phyloP scores from a whole-genome alignment of 1,140 invertebrate genomes.

The Adoxophyes honmai region DNA sequence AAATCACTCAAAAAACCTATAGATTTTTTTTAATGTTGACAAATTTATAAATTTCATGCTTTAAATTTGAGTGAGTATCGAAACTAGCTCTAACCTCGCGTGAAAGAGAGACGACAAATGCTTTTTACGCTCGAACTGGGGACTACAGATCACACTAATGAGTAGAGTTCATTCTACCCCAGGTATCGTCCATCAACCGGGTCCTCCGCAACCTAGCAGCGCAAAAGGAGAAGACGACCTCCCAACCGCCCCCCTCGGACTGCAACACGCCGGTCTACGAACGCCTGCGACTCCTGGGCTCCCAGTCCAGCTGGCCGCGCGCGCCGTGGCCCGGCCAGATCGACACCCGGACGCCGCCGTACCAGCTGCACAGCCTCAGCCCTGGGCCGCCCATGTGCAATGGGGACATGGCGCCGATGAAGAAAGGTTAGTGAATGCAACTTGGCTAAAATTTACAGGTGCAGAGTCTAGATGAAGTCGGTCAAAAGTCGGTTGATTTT shows the following conservation, averaged over 20 bases:
- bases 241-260: conserved; percentile 52
- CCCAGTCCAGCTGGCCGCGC: conserved; percentile 78
- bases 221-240: conserved; percentile 87
- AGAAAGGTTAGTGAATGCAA: conserved; percentile 52
- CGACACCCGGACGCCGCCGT: conserved; percentile 58
- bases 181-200: conserved; percentile 99
- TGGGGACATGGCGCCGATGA: conserved; percentile 52
- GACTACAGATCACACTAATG: too few species aligned
- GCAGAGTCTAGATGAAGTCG: too few species aligned
- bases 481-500: too few species aligned
- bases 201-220: conserved; percentile 96
- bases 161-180: too few species aligned
- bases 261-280: conserved; percentile 64
- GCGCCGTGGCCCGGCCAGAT: conserved; percentile 61
- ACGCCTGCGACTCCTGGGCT: conserved; percentile 71
- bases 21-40: too few species aligned
- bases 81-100: too few species aligned
- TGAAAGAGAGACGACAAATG: too few species aligned
- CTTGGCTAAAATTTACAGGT: too few species aligned
- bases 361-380: conserved; percentile 64
- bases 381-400: conserved; percentile 65
- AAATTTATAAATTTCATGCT: too few species aligned
- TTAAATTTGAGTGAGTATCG: too few species aligned
- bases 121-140: too few species aligned
- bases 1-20: too few species aligned